A percentile compares a stretch with the other conserved stretches of the same genome.
Conservation (phyloP, 2,113 vertebrate genomes). For the Tragelaphus scriptus region DNA sequence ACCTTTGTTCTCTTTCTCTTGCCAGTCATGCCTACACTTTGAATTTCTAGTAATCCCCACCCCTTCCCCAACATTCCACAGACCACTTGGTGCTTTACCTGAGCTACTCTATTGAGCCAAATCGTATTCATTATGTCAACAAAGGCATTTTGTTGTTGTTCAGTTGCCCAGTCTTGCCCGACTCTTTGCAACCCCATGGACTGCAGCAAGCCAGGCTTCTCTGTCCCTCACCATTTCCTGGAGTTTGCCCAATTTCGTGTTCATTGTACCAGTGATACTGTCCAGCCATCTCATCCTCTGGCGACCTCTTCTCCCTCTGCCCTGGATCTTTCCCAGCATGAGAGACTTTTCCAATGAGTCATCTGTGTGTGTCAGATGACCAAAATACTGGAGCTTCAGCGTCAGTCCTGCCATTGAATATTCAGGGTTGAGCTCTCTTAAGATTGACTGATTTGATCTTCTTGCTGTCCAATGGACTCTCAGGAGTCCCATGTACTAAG, state of each 20-base stretch:
- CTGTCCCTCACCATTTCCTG: not conserved
- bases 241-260: not conserved
- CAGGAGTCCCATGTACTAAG: not conserved
- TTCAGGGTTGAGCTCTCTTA: not conserved
- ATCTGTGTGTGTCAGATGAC: not conserved
- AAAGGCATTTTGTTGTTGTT: not conserved
- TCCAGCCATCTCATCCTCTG: not conserved
- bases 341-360: not conserved
- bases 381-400: not conserved
- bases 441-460: not conserved
- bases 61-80: not conserved
- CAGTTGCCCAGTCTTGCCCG: not conserved
- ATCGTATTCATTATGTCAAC: not conserved
- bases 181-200: not conserved
- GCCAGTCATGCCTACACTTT: not conserved
- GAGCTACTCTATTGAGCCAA: not conserved
- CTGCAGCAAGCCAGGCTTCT: not conserved
- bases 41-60: not conserved
- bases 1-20: not conserved
- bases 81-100: not conserved
- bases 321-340: not conserved
- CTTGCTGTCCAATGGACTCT: not conserved
- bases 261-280: fast-evolving
- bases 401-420: not conserved
- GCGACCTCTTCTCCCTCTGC: not conserved